Base-by-base conservation (phyloP, 2,888 invertebrate genomes). In the Octonoba sinensis region DNA sequence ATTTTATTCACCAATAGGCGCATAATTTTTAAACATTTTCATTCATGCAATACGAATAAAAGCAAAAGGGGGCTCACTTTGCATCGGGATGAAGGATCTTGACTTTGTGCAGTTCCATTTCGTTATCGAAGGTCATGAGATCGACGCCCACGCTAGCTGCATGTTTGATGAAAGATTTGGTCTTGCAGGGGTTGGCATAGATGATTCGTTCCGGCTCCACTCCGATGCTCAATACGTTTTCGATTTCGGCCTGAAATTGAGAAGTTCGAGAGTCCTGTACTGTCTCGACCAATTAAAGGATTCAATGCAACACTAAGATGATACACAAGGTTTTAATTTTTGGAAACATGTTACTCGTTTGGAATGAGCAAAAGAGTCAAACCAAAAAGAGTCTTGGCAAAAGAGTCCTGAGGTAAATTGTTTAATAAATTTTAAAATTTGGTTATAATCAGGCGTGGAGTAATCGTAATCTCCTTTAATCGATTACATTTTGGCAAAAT, bases 101-200 rank as follows among this genome's bases (percentile, higher is more conserved):
- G 87, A 97, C 92, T 91, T 98, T 98, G 88, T 94, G 91, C 83
- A 98, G 92, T 89, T 98, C 98, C 73, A 92, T 92, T 89, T 96
- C 96, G 86, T 95, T 97, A 90, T 98, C 98, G 88, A 96, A 97
- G 27, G 97, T 97, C 93, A 97, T 96, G 81, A 92, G 91, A 86
- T 92, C 90, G 46, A 98, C 94, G 20, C 93, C 92, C 46, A 91
- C 91, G 66, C 92, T 91, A 22, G 92, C 91, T 69, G 97, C 95
- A 90, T 94, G 93, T 65, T 93, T 92, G 87, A 98, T 93, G 89
- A 96, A 96, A 64, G 96, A 96, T 65, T 93, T 92, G 86, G 95
- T 95, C 89, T 97, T 98, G 86, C 96, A 96, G 0, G 97, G 97
- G 90, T 98, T 97, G 84, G 98, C 97, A 89, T 96, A 98, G 87